Conservation (phyloP, 2,797 vertebrate species). For the Pterois miles region DNA sequence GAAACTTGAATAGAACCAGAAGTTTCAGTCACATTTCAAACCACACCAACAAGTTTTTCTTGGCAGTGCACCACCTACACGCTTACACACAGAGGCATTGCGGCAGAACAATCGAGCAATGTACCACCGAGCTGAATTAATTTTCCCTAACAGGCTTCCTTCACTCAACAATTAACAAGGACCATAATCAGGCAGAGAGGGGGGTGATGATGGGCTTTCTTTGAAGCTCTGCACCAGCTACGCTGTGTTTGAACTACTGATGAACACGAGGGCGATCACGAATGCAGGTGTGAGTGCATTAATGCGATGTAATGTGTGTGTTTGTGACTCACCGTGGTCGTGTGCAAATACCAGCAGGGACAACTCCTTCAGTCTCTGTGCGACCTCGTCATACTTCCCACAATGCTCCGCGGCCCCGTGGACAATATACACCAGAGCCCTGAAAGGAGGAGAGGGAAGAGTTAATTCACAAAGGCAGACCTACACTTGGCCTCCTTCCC, state of each 20-base stretch:
- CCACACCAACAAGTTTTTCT: background rate
- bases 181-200: slow-evolving; percentile 1
- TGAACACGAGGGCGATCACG: slow-evolving; percentile 2
- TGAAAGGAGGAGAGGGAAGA: slow-evolving; percentile 61
- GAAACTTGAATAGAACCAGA: background rate
- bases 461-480: background rate
- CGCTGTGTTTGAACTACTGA: background rate
- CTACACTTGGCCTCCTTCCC: background rate
- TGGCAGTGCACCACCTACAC: slow-evolving; percentile 1
- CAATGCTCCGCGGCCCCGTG: slow-evolving; percentile 96
- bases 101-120: slow-evolving; percentile 15
- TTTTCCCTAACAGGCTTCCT: slow-evolving; percentile 12
- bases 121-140: background rate
- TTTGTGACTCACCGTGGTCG: slow-evolving; percentile 91
- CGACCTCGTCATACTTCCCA: slow-evolving; percentile 91
- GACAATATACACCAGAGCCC: slow-evolving; percentile 91
- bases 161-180: slow-evolving; percentile 7
- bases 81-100: background rate
- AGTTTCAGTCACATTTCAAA: background rate
- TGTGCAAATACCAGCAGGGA: slow-evolving; percentile 92
- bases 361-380: slow-evolving; percentile 86
- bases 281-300: slow-evolving; percentile 19
- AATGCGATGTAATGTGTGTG: background rate
- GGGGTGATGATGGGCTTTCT: slow-evolving; percentile 5
- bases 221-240: slow-evolving; percentile 2